These are phyloP conservation scores for Pedionomus torquatus DNA, from an alignment of 2,113 vertebrate genomes.

Conservation along the genomic window DNA sequence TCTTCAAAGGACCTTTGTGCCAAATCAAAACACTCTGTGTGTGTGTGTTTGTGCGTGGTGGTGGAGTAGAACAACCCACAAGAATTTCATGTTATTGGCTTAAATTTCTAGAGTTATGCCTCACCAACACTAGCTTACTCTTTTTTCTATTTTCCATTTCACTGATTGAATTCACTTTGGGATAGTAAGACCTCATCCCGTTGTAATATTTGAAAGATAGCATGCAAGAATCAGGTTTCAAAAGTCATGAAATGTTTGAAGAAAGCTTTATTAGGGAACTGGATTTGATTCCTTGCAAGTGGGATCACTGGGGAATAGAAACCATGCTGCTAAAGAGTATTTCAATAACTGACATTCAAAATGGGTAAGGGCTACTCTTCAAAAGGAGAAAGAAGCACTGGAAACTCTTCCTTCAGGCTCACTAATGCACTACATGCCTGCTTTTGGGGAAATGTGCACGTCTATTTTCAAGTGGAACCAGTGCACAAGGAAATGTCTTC, in stretches of 20 bases:
- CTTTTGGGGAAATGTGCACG: not conserved
- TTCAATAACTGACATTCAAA: not conserved
- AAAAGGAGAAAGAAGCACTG: not conserved
- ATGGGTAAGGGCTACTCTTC: not conserved
- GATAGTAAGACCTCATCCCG: not conserved
- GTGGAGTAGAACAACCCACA: not conserved
- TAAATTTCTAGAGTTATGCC: not conserved
- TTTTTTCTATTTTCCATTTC: not conserved
- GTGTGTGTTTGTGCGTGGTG: not conserved
- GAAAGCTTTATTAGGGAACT: not conserved
- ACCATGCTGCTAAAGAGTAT: not conserved
- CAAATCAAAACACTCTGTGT: not conserved
- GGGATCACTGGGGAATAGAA: not conserved
- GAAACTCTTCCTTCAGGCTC: not conserved
- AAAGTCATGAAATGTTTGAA: not conserved
- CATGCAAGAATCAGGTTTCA: not conserved
- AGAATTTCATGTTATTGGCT: not conserved
- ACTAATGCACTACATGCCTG: not conserved
- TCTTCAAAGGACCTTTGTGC: not conserved
- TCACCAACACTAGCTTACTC: not conserved
- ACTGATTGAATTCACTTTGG: not conserved
- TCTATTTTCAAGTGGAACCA: not conserved
- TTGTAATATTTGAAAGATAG: not conserved
- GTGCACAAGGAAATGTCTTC: not conserved
- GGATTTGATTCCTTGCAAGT: not conserved